A percentile compares a stretch with the other conserved stretches of the same genome.
Evolutionary conservation across 2,113 vertebrate species (phyloP).

Genomic region (Rhombomys opimus): DNA sequence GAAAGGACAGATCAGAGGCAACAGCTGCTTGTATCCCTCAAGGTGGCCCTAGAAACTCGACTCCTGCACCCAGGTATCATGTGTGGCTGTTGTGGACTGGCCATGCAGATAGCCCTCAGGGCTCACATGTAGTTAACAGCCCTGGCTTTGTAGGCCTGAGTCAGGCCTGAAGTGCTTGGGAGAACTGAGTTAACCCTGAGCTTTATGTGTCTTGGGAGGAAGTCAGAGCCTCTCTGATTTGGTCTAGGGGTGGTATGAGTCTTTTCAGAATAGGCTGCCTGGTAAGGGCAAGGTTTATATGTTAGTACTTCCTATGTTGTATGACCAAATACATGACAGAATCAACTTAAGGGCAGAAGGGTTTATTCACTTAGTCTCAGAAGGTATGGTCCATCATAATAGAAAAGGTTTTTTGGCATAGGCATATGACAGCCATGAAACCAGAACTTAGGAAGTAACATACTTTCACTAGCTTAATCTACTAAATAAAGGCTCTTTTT

Average conservation of each 20-base stretch:
- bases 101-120: accelerated
- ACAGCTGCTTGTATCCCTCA: constrained; percentile 95
- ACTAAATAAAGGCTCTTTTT: neutral
- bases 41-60: constrained; percentile 94
- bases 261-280: no score
- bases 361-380: neutral
- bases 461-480: neutral
- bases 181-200: neutral
- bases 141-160: neutral
- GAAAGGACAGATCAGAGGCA: constrained; percentile 97
- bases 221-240: neutral
- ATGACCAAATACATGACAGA: neutral
- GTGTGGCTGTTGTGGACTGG: accelerated
- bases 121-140: no score
- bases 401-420: neutral
- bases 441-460: neutral
- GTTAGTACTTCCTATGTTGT: neutral
- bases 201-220: neutral
- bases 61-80: constrained; percentile 95
- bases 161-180: neutral
- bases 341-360: neutral
- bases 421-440: neutral
- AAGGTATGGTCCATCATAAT: neutral
- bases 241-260: neutral
- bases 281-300: neutral